Base-by-base conservation (phyloP, 2,113 vertebrate species). In the Antidorcas marsupialis region DNA sequence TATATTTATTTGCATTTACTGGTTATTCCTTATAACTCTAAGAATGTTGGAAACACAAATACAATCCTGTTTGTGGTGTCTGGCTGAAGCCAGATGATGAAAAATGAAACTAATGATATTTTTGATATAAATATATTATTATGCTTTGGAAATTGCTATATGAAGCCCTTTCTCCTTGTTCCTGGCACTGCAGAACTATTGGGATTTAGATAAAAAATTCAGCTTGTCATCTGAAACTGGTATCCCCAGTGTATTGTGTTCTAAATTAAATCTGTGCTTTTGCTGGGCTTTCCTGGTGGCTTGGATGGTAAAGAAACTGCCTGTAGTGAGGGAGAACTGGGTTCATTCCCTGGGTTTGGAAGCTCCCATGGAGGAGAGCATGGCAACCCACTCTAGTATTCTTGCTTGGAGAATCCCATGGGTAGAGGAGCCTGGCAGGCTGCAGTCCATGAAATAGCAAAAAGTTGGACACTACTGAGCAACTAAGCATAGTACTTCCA, bases 151-250 rank as follows among this genome's bases (percentile, higher is more conserved):
- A 50, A 85, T 67, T 89, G 50, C 36, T 57, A 8, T 71, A 45
- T 43, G 43, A 87, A 91, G 27, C 59, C 33, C n/a, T 87, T 96
- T 94, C 50, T 53, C 59, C 59, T 87, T 60, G 36, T 57, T 92
- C 30, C 60, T 92, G 25, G 45, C n/a, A 52, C 21, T 60, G 52
- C 16, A 14, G 79, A 52, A 81, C 33, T 12, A 25, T 9, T 89
- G 93, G 30, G 11, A 21, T 84, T 84, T 11, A 43, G 62, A 15
- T 85, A 67, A 47, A 45, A 89, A 76, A 84, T 59, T 33, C 27
- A 88, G 55, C 39, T 71, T 91, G 12, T 17, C 28, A 45, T 9
- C 50, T 83, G 76, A 95, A 87, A 39, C 23, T 84, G 12, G 39
- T 39, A 17, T 62, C 8, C 13, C 55, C 64, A 55, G 39, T 43